Evolutionary conservation across 2,888 invertebrate species (phyloP), one percentile per base, ranked within the genome.

Genomic region (Xestia sexstrigata): DNA sequence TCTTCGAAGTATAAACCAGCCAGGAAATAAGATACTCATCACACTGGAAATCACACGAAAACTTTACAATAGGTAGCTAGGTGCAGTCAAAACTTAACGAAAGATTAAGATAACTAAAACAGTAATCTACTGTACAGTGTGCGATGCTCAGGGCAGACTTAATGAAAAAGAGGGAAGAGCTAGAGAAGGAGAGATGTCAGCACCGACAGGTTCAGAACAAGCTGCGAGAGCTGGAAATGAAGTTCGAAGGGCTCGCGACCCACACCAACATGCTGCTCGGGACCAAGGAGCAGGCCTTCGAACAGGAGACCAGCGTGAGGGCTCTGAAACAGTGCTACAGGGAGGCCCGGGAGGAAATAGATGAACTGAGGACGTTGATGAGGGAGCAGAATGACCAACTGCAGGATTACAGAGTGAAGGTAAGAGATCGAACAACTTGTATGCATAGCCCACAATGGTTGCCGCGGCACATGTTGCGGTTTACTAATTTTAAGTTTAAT

Each of bases 361-460:
- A 98, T 30, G 98, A 98, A 87, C 89, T 97, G 65, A 94, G 97
- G 69, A 95, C 95, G 0, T 91, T 97, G 42, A 96, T 98, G 88
- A 97, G 97, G 86, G 98, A 98, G 85, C 97, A 98, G 89, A 97
- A 97, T 73, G 95, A 96, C 13, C 98, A 98, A 91, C 90, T 98
- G 15, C 98, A 98, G 84, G 98, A 98, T 88, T 98, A 98, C 90
- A 96, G 98, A 72, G 97, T 97, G 81, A 98, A 98, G 93, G 97
- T 97, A 3, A 42, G 63, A 23, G 65, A 42, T 5, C 8, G 45
- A 45, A 30, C 20, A 60, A 62, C 9, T 62, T 35, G 62, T 30
- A 9, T 60, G 17, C 17, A 17, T 30, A 30, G 30, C 17, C 3
- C 30, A 35, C 30, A 30, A 20, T 20, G 30, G 60, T 35, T 9